phyloP scores from a whole-genome alignment of 2,113 vertebrate genomes.

The Oreochromis aureus region DNA sequence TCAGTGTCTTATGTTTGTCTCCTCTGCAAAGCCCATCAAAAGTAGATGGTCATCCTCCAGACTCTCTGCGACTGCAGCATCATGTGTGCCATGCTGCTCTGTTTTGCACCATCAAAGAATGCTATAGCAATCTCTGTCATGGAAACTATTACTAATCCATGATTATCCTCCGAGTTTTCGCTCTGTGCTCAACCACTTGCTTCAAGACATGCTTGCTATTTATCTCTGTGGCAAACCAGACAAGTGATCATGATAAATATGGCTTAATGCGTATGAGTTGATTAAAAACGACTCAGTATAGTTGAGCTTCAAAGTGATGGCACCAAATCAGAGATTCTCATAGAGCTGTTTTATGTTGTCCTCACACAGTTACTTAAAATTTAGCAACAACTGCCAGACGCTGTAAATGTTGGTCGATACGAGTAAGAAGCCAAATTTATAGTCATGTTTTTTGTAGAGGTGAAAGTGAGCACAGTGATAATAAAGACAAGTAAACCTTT shows the following conservation, averaged over 20 bases:
- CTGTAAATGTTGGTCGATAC: not conserved
- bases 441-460: not conserved
- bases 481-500: slow-evolving; percentile 1
- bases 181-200: slow-evolving; percentile 37
- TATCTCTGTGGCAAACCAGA: slow-evolving; percentile 53
- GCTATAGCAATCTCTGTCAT: slow-evolving; percentile 56
- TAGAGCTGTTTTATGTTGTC: slow-evolving; percentile 8
- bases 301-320: slow-evolving; percentile 42
- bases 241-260: slow-evolving; percentile 50
- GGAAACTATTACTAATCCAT: slow-evolving; percentile 68
- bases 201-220: slow-evolving; percentile 35
- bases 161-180: slow-evolving; percentile 31
- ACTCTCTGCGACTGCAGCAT: slow-evolving; percentile 24
- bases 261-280: slow-evolving; percentile 28
- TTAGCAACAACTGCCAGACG: not conserved
- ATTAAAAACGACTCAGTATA: slow-evolving; percentile 37
- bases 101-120: slow-evolving; percentile 29
- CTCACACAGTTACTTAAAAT: not conserved
- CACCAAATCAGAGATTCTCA: slow-evolving; percentile 13
- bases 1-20: slow-evolving; percentile 27
- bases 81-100: slow-evolving; percentile 39
- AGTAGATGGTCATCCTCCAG: slow-evolving; percentile 1
- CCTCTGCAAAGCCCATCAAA: slow-evolving; percentile 6
- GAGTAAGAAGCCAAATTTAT: not conserved
- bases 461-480: not conserved